Evolutionary conservation across 2,888 invertebrate species (phyloP), one percentile per base, ranked within the genome.

Genomic region (Blastobasis adustella): DNA sequence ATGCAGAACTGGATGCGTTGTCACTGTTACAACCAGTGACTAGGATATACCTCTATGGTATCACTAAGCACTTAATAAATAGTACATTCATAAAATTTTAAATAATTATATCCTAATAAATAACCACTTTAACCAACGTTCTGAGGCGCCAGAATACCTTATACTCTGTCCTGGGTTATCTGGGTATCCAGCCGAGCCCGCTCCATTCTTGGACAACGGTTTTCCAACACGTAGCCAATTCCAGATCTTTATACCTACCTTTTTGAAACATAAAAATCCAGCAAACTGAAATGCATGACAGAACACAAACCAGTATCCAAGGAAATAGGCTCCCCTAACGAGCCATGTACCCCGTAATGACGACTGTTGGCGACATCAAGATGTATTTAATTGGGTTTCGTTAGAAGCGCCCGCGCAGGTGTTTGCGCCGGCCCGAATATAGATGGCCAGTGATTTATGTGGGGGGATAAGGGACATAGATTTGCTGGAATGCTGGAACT

Each of bases 361-460:
- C 82, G 79, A 61, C 66, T 63, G 55, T 57, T 62, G 23, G 59
- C 68, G 69, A 74, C 78, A 87, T 88, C 88, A 73, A 83, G 88
- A 88, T 88, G 81, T 83, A 84, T 85, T 86, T 87, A 88, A 87
- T 82, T 82, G 82, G 82, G 65, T 75, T 79, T 79, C 76, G 79
- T 76, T 78, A 74, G 63, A 69, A 68, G 68, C 67, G 66, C 57
- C 56, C 68, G 66, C 66, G 77, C 83, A 82, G 79, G 81, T 84
- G 81, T 79, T 71, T 67, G 63, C 60, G 56, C 67, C 41, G 40
- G 46, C 73, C 76, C 75, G 71, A 73, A 79, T 82, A 79, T 79
- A 76, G 76, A 80, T 78, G 69, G 66, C 63, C 66, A 66, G 75
- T 80, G 79, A 81, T 82, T 82, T 82, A 83, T 80, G 67, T 58